Conservation (phyloP, 2,797 vertebrate genomes). For the Schizopygopsis malacanthus region DNA sequence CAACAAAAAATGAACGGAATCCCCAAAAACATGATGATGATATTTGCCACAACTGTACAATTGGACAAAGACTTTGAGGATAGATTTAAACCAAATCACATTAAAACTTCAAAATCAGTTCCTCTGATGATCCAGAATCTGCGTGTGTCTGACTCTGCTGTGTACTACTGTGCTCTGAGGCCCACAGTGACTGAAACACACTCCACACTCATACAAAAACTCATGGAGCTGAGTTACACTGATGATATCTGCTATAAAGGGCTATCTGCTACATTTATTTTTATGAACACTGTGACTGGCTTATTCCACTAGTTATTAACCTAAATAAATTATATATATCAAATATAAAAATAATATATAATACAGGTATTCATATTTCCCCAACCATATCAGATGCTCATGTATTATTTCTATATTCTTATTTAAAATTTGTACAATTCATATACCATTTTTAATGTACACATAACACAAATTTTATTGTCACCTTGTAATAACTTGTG, state of each 20-base stretch:
- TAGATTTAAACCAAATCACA: constrained; percentile 47
- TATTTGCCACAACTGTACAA: neutral
- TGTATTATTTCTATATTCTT: neutral
- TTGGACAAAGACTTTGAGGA: constrained; percentile 1
- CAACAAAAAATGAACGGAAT: constrained; percentile 50
- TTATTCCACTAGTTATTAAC: neutral
- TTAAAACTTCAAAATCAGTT: constrained; percentile 38
- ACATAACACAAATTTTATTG: neutral
- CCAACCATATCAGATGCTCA: neutral
- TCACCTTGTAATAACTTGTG: neutral
- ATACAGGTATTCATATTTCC: neutral
- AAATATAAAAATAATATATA: neutral
- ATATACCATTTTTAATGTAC: neutral
- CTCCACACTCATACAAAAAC: constrained; percentile 3
- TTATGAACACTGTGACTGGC: neutral
- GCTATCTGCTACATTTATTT: neutral
- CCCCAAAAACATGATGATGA: constrained; percentile 46
- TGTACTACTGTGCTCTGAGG: constrained; percentile 48
- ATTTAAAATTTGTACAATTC: neutral
- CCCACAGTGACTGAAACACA: constrained; percentile 39
- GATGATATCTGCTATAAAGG: neutral
- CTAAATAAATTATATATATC: neutral
- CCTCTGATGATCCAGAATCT: constrained; percentile 41
- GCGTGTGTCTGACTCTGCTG: constrained; percentile 31
- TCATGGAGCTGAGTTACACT: neutral